A percentile compares a stretch with the other conserved stretches of the same genome.
phyloP scores from a whole-genome alignment of 2,888 invertebrate species.

The Drosophila anomalata region DNA sequence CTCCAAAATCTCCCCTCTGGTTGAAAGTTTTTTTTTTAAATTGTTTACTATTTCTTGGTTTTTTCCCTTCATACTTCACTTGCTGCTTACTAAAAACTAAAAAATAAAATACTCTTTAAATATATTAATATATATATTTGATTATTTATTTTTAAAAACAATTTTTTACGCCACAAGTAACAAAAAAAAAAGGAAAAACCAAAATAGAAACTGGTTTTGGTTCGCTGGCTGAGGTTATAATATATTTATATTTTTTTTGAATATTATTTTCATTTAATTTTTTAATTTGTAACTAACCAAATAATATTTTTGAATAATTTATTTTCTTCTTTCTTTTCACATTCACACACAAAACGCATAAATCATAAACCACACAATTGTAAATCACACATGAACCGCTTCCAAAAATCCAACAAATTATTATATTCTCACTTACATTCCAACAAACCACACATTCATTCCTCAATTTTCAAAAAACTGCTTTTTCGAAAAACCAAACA shows the following conservation, averaged over 20 bases:
- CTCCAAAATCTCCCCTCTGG: background rate
- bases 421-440: constrained; percentile 1
- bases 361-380: constrained; percentile 28
- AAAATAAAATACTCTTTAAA: constrained; percentile 3
- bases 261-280: constrained; percentile 11
- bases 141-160: background rate
- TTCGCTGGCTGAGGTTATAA: constrained; percentile 33
- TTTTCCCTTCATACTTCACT: background rate
- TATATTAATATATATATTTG: background rate
- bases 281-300: constrained; percentile 62
- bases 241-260: background rate
- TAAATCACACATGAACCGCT: constrained; percentile 43
- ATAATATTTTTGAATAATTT: constrained; percentile 60
- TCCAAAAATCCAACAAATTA: constrained; percentile 10
- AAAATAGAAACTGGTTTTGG: constrained; percentile 24
- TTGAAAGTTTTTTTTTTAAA: background rate
- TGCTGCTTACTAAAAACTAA: constrained; percentile 10
- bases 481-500: constrained; percentile 31
- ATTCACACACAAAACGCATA: constrained; percentile 26
- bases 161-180: background rate
- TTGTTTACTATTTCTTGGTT: background rate
- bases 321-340: constrained; percentile 68
- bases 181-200: constrained; percentile 1
- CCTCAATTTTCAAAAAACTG: constrained; percentile 43
- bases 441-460: constrained; percentile 25